These are phyloP conservation scores for Axinella damicornis DNA, from an alignment of 37 sponge, comb jelly and placozoan genomes.

Conservation along the genomic window DNA sequence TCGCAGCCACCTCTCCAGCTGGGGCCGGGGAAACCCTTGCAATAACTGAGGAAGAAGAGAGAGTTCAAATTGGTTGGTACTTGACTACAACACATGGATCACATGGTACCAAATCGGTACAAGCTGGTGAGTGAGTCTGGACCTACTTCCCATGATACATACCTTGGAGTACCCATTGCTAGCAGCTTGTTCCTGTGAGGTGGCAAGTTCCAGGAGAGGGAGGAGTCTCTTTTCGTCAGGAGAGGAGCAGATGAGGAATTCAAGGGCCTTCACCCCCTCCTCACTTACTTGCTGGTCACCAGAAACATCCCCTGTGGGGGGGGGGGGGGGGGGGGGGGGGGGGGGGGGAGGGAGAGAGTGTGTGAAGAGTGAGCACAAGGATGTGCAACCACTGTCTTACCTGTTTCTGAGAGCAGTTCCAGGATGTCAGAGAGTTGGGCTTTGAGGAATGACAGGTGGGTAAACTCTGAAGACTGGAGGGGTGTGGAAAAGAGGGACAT, in stretches of 20 bases:
- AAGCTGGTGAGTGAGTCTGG: too few relatives aligned
- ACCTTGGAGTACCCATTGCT: constrained; percentile 44
- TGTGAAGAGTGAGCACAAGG: too few relatives aligned
- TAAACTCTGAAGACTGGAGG: constrained; percentile 31
- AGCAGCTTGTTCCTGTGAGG: background rate
- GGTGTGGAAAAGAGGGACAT: background rate
- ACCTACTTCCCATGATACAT: too few relatives aligned
- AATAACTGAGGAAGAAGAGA: constrained; percentile 37
- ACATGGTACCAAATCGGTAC: too few relatives aligned
- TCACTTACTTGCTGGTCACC: background rate
- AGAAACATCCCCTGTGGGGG: too few relatives aligned
- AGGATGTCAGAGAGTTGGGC: constrained; percentile 48
- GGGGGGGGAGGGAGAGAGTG: too few relatives aligned
- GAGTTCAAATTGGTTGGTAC: background rate
- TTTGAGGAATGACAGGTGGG: constrained; percentile 44
- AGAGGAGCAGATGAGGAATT: constrained; percentile 37
- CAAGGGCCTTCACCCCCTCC: constrained; percentile 49
- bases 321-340: too few relatives aligned
- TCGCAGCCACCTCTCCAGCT: constrained; percentile 61
- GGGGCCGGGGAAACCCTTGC: constrained; percentile 27
- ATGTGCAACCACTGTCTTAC: background rate
- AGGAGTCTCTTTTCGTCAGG: background rate
- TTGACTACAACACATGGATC: too few relatives aligned
- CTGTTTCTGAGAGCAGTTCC: constrained; percentile 56
- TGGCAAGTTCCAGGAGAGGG: constrained; percentile 34